Evolutionary conservation across 2,888 invertebrate genomes (phyloP).

Genomic region (Tipula helvola): DNA sequence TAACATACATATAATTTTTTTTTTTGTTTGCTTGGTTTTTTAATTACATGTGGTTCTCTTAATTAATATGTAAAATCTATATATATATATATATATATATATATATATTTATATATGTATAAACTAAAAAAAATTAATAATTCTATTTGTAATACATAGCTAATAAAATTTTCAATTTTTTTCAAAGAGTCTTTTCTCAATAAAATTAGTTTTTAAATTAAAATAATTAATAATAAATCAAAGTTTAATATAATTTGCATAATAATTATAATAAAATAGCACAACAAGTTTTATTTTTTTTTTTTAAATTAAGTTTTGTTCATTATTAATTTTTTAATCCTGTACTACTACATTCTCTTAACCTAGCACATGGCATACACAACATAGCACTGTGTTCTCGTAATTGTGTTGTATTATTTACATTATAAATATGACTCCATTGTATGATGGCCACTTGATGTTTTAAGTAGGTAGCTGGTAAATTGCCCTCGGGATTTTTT

Average conservation of each 20-base stretch:
- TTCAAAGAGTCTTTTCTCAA: neutral
- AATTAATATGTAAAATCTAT: neutral
- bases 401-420: constrained; percentile 32
- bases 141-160: neutral
- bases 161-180: neutral
- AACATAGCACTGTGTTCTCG: constrained; percentile 40
- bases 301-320: neutral
- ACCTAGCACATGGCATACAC: constrained; percentile 40
- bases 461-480: constrained; percentile 34
- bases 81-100: neutral
- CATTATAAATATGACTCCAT: constrained; percentile 34
- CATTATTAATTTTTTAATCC: neutral
- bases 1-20: neutral
- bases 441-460: constrained; percentile 15
- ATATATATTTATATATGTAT: neutral
- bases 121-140: neutral
- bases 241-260: neutral
- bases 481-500: constrained; percentile 39
- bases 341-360: constrained; percentile 18
- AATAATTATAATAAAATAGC: neutral
- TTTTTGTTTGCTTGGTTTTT: neutral
- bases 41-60: neutral
- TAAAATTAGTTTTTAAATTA: neutral
- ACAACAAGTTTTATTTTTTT: neutral
- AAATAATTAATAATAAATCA: neutral